Evolutionary conservation across 2,113 vertebrate genomes (phyloP).

Genomic region (Oncorhynchus clarkii): DNA sequence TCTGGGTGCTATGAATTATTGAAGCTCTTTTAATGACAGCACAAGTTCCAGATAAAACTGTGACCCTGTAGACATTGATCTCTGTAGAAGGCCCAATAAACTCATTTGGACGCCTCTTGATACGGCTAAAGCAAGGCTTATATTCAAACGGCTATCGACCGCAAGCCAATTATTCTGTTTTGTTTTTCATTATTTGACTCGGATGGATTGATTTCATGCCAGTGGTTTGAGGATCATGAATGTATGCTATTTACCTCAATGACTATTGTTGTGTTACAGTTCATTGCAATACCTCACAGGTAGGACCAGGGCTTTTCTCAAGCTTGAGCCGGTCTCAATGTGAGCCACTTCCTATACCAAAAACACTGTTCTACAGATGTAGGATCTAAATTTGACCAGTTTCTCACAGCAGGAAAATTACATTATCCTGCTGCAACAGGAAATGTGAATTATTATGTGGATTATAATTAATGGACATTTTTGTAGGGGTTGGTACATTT

Average conservation of each 20-base stretch:
- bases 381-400: too few species aligned
- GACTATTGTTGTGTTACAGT: not conserved
- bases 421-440: too few species aligned
- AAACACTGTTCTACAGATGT: too few species aligned
- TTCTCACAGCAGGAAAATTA: too few species aligned
- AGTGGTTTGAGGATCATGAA: constrained; percentile 24
- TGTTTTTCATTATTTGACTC: constrained; percentile 59
- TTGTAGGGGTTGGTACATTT: too few species aligned
- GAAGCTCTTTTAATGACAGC: constrained; percentile 70
- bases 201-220: constrained; percentile 46
- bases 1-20: constrained; percentile 69
- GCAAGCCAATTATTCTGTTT: constrained; percentile 43
- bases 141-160: constrained; percentile 47
- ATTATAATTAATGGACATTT: too few species aligned
- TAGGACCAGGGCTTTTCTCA: not conserved
- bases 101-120: constrained; percentile 52
- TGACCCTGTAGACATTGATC: constrained; percentile 76
- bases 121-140: constrained; percentile 50
- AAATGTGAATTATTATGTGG: too few species aligned
- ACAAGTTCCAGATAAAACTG: constrained; percentile 63
- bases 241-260: constrained; percentile 22
- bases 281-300: not conserved
- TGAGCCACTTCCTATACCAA: too few species aligned
- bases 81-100: constrained; percentile 59
- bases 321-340: too few species aligned